Percentiles rank a stretch among this genome's conserved stretches.
phyloP scores from a whole-genome alignment of 2,113 vertebrate genomes.

The Psilopogon haemacephalus region DNA sequence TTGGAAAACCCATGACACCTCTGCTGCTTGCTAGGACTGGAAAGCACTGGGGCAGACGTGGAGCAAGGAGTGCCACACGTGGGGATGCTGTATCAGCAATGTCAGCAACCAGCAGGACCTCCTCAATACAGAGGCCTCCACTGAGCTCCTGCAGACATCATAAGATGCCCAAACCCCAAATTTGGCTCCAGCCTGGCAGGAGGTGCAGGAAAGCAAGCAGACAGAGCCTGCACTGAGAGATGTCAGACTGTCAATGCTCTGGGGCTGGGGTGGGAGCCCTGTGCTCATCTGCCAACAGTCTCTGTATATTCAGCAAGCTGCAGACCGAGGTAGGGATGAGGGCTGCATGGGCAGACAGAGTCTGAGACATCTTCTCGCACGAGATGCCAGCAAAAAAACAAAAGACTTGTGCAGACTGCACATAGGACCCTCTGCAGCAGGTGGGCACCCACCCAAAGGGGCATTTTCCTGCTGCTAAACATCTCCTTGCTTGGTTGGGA shows the following conservation, averaged over 20 bases:
- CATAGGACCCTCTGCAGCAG: neutral
- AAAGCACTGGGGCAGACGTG: neutral
- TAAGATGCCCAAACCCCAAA: rapidly evolving
- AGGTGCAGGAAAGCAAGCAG: neutral
- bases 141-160: neutral
- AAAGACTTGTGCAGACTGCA: neutral
- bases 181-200: neutral
- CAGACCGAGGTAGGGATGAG: neutral
- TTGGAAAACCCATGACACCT: neutral
- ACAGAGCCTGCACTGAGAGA: neutral
- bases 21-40: neutral
- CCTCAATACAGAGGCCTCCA: neutral
- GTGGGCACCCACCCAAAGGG: neutral
- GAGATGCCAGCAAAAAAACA: neutral
- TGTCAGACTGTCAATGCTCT: rapidly evolving
- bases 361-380: neutral
- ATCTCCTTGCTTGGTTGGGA: neutral
- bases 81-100: neutral
- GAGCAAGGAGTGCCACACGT: rapidly evolving
- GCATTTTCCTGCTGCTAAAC: neutral
- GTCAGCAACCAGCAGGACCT: rapidly evolving
- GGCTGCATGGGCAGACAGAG: neutral
- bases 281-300: neutral
- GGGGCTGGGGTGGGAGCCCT: neutral
- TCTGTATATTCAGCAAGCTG: neutral